A percentile compares a stretch with the other conserved stretches of the same genome.
These are phyloP conservation scores for Puntigrus tetrazona DNA, from an alignment of 2,113 vertebrate genomes.

Conservation along the genomic window DNA sequence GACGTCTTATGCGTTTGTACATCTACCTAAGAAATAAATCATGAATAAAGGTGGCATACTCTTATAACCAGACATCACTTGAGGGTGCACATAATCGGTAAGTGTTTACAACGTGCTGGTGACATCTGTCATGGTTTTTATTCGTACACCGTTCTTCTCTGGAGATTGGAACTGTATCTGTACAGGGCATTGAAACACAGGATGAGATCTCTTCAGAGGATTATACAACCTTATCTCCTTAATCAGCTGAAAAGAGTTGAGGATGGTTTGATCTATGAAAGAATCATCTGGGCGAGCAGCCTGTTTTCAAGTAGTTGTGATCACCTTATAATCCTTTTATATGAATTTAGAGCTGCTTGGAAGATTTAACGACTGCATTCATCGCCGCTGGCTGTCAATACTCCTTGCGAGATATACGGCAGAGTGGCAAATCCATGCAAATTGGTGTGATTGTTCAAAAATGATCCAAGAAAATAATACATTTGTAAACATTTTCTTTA, in stretches of 20 bases:
- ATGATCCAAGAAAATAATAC: conserved; percentile 1
- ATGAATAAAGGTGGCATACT: not conserved
- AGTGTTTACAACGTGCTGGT: not conserved
- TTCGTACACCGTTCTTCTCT: not conserved
- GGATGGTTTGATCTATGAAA: conserved; percentile 24
- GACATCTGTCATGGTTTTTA: not conserved
- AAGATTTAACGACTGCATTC: conserved; percentile 29
- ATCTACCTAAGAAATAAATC: not conserved
- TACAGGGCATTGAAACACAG: conserved; percentile 5
- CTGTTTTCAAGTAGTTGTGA: conserved; percentile 24
- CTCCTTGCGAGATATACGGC: not conserved
- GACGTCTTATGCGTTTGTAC: not conserved
- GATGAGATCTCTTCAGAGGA: conserved; percentile 15
- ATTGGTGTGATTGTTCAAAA: conserved; percentile 8
- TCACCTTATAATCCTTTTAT: conserved; percentile 46
- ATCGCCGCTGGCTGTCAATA: conserved; percentile 13
- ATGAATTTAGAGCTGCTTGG: conserved; percentile 24
- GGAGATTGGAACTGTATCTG: conserved; percentile 10
- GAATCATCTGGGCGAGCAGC: conserved; percentile 19
- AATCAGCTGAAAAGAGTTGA: conserved; percentile 32
- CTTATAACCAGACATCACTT: conserved; percentile 22
- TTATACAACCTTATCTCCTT: conserved; percentile 40
- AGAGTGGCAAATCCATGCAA: conserved; percentile 21
- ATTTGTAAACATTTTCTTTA: conserved; percentile 6
- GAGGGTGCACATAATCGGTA: not conserved